Percentiles rank a stretch among this genome's conserved stretches.
phyloP scores from a whole-genome alignment of 2,888 invertebrate genomes.

The Mesorhabditis spiculigera region DNA sequence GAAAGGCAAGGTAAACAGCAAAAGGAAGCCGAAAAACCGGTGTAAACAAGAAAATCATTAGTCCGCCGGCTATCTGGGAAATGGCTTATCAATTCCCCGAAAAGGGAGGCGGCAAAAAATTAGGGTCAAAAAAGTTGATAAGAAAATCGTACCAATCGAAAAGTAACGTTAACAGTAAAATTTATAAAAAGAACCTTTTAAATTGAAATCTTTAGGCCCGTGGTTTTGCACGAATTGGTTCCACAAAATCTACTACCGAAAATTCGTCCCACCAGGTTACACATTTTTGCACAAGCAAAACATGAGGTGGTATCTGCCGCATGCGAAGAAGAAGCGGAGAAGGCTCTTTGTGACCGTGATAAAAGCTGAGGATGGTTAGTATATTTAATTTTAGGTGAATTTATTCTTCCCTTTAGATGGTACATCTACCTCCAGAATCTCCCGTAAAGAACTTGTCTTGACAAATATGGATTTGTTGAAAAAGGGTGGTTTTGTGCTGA shows the following conservation, averaged over 20 bases:
- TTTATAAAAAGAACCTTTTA: neutral
- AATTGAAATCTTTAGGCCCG: neutral
- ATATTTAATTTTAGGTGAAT: neutral
- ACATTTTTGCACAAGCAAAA: neutral
- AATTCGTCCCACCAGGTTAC: neutral
- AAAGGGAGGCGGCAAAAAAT: neutral
- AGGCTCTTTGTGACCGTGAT: neutral
- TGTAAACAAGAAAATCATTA: neutral
- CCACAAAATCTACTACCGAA: neutral
- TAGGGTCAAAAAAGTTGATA: neutral
- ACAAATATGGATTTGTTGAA: neutral
- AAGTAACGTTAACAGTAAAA: no score
- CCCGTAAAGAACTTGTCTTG: constrained; percentile 4
- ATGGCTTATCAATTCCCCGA: neutral
- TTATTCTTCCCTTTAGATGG: neutral
- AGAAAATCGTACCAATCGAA: no score
- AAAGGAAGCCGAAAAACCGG: neutral
- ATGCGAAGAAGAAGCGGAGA: neutral
- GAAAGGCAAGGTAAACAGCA: neutral
- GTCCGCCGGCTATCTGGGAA: neutral
- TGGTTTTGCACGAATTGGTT: neutral
- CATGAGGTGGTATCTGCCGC: constrained; percentile 6
- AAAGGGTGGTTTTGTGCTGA: neutral
- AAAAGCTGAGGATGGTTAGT: neutral
- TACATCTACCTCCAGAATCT: neutral